Base-by-base conservation (phyloP, 2,797 vertebrate species). In the Epinephelus awoara region DNA sequence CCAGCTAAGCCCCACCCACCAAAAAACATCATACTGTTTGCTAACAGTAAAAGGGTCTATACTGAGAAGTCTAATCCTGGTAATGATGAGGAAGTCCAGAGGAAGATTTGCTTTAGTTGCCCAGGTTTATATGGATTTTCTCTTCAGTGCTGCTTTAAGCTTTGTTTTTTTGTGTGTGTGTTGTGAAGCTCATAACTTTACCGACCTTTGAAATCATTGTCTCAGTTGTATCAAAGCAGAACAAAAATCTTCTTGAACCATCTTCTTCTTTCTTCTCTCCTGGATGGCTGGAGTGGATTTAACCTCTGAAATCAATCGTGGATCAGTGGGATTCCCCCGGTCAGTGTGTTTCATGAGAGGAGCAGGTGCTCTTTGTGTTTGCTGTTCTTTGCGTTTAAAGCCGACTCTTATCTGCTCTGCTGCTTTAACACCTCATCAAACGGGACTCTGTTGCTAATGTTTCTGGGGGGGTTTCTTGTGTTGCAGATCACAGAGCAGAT, bases 371-470 rank as follows among this genome's bases (percentile, higher is more conserved):
- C 54, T 25, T 17, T 17, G 1, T 40, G 52, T 70, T 64, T 62
- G 13, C 3, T 49, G 34, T 23, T 72, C 55, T 46, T 9, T 54
- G 11, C 4, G 0, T 42, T 66, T 34, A 27, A 57, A 63, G 57
- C 14, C 1, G 6, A 42, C 66, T 71, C 54, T 67, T 49, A 82
- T 67, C 66, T 18, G 47, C 47, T n/a, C 29, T 25, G 34, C 23
- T 66, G 75, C 63, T 79, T 84, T 73, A 70, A 71, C 18, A 49
- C 52, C 64, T 64, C 65, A 79, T 87, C 62, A 68, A 5, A 76
- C 38, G 1, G 1, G 40, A 67, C 50, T 46, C 44, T 58, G 19
- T 70, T 12, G 9, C 29, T 3, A 19, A n/a, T 59, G 66, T 71
- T 34, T 50, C 50, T 29, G 14, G 40, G 7, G 23, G 7, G 5